Conservation (phyloP, 2,888 invertebrate genomes). For the Apamea crenata region DNA sequence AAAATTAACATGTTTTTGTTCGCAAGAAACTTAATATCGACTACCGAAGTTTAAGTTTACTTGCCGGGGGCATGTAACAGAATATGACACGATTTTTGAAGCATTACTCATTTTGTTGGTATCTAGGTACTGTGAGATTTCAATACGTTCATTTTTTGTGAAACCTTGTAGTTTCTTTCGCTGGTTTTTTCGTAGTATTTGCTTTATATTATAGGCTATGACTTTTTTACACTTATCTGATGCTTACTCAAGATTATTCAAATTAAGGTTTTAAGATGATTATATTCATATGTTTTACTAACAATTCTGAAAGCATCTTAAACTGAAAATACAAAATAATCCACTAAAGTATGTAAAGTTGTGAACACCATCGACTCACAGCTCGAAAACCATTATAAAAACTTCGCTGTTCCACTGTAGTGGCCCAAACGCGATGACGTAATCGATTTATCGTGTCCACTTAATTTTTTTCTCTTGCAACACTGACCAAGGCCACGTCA, state of each 20-base stretch:
- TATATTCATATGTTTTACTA: neutral
- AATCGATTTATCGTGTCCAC: constrained; percentile 78
- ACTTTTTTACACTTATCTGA: constrained; percentile 25
- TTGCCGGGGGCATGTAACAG: constrained; percentile 69
- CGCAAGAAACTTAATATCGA: constrained; percentile 71
- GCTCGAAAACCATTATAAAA: constrained; percentile 54
- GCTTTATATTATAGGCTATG: constrained; percentile 20
- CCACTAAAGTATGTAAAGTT: constrained; percentile 28
- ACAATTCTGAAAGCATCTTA: constrained; percentile 1
- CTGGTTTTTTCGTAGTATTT: constrained; percentile 15
- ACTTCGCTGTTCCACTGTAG: constrained; percentile 37
- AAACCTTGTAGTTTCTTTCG: constrained; percentile 45
- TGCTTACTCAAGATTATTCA: constrained; percentile 37
- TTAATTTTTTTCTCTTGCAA: constrained; percentile 78
- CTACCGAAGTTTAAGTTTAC: constrained; percentile 69
- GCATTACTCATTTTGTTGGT: constrained; percentile 54
- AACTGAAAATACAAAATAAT: constrained; percentile 21
- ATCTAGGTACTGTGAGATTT: constrained; percentile 52
- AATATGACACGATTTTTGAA: constrained; percentile 72
- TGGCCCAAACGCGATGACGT: constrained; percentile 70
- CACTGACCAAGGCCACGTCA: constrained; percentile 80
- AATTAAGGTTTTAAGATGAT: constrained; percentile 10
- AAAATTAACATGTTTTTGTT: constrained; percentile 66
- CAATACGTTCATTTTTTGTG: constrained; percentile 41
- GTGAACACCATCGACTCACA: constrained; percentile 18